Percentiles rank a stretch among this genome's conserved stretches.
These are phyloP conservation scores for Gymnothorax reevesii DNA, from an alignment of 2,797 vertebrate species.

Conservation along the genomic window DNA sequence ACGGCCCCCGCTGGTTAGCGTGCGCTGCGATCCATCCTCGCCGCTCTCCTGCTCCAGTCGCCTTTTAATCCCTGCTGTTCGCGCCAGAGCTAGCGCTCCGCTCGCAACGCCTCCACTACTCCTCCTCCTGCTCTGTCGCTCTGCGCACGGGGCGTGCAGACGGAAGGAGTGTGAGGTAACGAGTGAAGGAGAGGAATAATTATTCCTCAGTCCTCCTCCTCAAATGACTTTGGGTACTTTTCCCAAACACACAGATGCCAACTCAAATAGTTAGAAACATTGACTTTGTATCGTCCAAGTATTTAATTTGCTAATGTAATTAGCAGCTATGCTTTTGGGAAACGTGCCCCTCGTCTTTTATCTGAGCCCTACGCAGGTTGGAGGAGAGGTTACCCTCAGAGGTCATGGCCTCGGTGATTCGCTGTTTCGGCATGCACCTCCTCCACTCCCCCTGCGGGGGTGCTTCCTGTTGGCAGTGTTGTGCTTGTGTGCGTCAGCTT, in stretches of 20 bases:
- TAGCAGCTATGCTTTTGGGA: too few species aligned
- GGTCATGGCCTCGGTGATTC: not conserved
- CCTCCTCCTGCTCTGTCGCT: not conserved
- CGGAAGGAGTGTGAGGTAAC: conserved; percentile 21
- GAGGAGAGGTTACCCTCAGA: not conserved
- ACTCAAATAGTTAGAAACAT: too few species aligned
- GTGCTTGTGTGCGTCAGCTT: conserved; percentile 50
- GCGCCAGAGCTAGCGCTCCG: not conserved
- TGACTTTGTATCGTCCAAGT: too few species aligned
- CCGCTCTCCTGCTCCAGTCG: not conserved
- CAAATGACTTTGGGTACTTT: conserved; percentile 27
- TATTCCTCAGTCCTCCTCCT: conserved; percentile 49
- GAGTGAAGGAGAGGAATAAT: conserved; percentile 36
- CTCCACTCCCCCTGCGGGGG: conserved; percentile 13
- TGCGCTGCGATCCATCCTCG: not conserved
- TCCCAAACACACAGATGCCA: too few species aligned
- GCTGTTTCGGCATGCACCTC: conserved; percentile 22
- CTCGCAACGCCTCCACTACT: not conserved
- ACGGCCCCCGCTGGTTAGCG: not conserved
- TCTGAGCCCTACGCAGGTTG: conserved; percentile 31
- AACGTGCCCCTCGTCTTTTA: conserved; percentile 28
- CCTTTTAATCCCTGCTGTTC: not conserved
- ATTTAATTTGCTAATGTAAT: too few species aligned
- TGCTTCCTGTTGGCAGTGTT: conserved; percentile 38
- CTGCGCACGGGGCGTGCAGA: conserved; percentile 32